phyloP scores from a whole-genome alignment of 2,797 vertebrate species.

The Vultur gryphus region DNA sequence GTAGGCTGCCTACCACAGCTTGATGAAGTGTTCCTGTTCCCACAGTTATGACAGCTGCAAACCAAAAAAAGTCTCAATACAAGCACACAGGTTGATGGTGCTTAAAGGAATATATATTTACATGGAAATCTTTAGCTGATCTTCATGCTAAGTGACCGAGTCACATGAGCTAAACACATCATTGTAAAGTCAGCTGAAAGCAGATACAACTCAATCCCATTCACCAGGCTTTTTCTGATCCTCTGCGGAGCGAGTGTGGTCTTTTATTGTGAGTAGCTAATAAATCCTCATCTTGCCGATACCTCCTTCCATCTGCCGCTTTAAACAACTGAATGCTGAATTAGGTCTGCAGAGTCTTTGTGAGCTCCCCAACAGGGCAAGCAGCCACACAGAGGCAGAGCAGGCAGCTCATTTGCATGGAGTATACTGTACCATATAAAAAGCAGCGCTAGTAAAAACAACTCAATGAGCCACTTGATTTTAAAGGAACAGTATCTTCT shows the following conservation, averaged over 20 bases:
- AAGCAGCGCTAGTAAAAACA: slow-evolving; percentile 49
- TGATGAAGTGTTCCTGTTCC: slow-evolving; percentile 21
- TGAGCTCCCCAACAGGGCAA: slow-evolving; percentile 64
- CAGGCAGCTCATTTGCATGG: slow-evolving; percentile 77
- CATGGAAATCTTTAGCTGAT: slow-evolving; percentile 60
- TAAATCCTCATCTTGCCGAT: slow-evolving; percentile 64
- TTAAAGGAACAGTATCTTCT: slow-evolving; percentile 67
- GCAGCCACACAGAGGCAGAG: slow-evolving; percentile 70
- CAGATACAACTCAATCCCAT: slow-evolving; percentile 64
- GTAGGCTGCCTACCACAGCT: not conserved
- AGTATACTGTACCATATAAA: slow-evolving; percentile 64
- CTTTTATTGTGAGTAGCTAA: slow-evolving; percentile 67
- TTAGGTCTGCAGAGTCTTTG: slow-evolving; percentile 71
- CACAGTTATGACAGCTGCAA: slow-evolving; percentile 58
- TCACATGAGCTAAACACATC: slow-evolving; percentile 50
- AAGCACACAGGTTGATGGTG: slow-evolving; percentile 20
- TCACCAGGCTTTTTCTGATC: slow-evolving; percentile 64
- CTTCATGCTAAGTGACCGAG: slow-evolving; percentile 41
- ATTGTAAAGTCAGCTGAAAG: slow-evolving; percentile 62
- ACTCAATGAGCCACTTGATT: slow-evolving; percentile 38
- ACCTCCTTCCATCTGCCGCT: slow-evolving; percentile 73
- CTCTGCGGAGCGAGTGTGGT: slow-evolving; percentile 52
- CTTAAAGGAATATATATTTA: slow-evolving; percentile 54
- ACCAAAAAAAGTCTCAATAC: not conserved
- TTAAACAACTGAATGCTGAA: slow-evolving; percentile 68